A percentile compares a stretch with the other conserved stretches of the same genome.
phyloP scores from a whole-genome alignment of 2,888 invertebrate genomes.

The Sialis lutaria region DNA sequence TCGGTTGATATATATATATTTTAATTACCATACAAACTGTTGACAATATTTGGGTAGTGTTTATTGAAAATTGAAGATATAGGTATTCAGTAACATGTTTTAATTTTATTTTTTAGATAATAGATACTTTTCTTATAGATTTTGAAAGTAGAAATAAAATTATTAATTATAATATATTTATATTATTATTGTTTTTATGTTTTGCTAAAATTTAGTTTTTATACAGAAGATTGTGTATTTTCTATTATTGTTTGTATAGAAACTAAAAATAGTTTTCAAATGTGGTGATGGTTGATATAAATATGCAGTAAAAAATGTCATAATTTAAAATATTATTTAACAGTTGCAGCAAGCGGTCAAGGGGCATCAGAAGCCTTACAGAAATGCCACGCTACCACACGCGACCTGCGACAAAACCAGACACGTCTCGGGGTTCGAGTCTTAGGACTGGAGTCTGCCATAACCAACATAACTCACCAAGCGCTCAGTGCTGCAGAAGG shows the following conservation, averaged over 20 bases:
- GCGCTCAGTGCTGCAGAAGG: conserved; percentile 28
- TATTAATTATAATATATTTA: no score
- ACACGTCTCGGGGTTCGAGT: conserved; percentile 30
- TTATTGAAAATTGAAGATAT: no score
- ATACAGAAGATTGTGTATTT: no score
- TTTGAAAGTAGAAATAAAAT: no score
- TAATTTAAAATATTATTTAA: conserved; percentile 9
- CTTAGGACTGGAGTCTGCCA: conserved; percentile 1
- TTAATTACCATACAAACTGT: no score
- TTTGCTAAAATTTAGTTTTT: no score
- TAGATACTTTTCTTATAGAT: no score
- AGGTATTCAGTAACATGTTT: no score
- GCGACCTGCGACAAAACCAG: conserved; percentile 48
- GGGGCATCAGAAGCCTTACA: conserved; percentile 52
- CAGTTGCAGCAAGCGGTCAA: conserved; percentile 49
- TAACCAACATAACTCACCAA: conserved; percentile 14
- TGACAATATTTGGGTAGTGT: no score
- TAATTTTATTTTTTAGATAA: no score
- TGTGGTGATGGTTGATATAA: neutral
- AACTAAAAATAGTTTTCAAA: neutral
- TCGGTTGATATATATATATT: conserved; percentile 16
- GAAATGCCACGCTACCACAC: conserved; percentile 50
- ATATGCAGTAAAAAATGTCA: neutral
- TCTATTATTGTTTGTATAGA: no score
- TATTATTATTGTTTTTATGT: no score